Percentiles rank a stretch among this genome's conserved stretches.
Conservation (phyloP, 1,140 invertebrate genomes). For the Tetragnatha versicolor region DNA sequence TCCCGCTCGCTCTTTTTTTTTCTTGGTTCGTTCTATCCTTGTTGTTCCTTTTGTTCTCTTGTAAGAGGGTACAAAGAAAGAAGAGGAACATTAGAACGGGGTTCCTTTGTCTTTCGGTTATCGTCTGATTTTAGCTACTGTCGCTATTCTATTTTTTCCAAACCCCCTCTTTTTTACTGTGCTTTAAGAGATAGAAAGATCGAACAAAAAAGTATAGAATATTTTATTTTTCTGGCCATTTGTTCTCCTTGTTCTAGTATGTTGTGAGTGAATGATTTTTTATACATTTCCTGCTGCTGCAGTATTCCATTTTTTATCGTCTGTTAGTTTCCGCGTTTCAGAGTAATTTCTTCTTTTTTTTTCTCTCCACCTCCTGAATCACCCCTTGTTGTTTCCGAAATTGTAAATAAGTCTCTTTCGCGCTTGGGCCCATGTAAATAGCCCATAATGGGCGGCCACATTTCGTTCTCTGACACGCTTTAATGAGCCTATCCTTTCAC, state of each 20-base stretch:
- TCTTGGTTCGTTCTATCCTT: not conserved
- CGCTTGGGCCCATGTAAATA: too few species aligned
- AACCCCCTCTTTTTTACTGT: not conserved
- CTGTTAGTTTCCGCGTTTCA: too few species aligned
- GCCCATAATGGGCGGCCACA: too few species aligned
- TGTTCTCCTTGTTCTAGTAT: not conserved
- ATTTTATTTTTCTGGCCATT: not conserved
- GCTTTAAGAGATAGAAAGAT: not conserved
- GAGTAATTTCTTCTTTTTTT: too few species aligned
- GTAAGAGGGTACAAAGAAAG: conserved; percentile 12
- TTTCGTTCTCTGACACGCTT: too few species aligned
- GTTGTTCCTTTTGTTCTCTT: conserved; percentile 12
- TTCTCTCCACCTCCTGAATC: too few species aligned
- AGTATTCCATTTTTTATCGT: too few species aligned
- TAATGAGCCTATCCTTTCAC: too few species aligned
- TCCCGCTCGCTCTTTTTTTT: conserved; percentile 8
- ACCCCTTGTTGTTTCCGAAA: too few species aligned
- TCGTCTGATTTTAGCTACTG: conserved; percentile 29
- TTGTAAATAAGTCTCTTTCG: too few species aligned
- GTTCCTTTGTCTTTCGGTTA: conserved; percentile 45
- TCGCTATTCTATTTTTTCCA: not conserved
- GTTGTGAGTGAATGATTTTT: too few species aligned
- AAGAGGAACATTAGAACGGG: conserved; percentile 30
- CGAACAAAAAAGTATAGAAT: not conserved
- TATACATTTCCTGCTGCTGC: too few species aligned